Conservation (phyloP, 2,888 invertebrate species). For the Micoletzkya japonica region DNA sequence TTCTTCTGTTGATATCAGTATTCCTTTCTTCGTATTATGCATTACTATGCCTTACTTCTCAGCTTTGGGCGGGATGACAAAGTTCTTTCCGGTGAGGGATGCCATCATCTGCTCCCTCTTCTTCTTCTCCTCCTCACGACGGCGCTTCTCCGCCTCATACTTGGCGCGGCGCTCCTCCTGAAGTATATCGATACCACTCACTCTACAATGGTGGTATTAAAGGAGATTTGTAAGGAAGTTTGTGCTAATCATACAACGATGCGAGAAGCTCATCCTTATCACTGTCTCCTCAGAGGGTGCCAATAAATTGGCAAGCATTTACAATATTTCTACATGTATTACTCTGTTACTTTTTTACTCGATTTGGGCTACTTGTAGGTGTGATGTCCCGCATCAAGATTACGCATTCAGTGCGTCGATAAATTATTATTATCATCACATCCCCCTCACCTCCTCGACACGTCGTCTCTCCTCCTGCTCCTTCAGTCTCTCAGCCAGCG, state of each 20-base stretch:
- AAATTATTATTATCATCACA: too few species aligned
- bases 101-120: slow-evolving; percentile 57
- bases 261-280: too few species aligned
- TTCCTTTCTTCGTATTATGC: background rate
- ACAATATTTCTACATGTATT: slow-evolving; percentile 38
- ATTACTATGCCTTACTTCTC: slow-evolving; percentile 20
- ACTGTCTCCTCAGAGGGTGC: too few species aligned
- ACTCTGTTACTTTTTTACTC: background rate
- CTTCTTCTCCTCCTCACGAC: slow-evolving; percentile 60
- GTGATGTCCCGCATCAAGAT: too few species aligned
- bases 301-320: too few species aligned
- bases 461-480: slow-evolving; percentile 57
- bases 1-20: background rate
- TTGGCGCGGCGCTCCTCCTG: slow-evolving; percentile 51
- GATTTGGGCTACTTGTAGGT: too few species aligned
- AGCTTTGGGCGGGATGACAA: slow-evolving; percentile 27
- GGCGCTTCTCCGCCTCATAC: slow-evolving; percentile 50
- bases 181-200: background rate
- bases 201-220: background rate
- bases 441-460: slow-evolving; percentile 55
- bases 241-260: too few species aligned
- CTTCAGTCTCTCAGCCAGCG: slow-evolving; percentile 51
- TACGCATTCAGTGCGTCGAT: too few species aligned
- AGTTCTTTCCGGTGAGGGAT: slow-evolving; percentile 28
- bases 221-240: background rate